phyloP scores from a whole-genome alignment of 2,888 invertebrate genomes.

The Anaspis maculata region DNA sequence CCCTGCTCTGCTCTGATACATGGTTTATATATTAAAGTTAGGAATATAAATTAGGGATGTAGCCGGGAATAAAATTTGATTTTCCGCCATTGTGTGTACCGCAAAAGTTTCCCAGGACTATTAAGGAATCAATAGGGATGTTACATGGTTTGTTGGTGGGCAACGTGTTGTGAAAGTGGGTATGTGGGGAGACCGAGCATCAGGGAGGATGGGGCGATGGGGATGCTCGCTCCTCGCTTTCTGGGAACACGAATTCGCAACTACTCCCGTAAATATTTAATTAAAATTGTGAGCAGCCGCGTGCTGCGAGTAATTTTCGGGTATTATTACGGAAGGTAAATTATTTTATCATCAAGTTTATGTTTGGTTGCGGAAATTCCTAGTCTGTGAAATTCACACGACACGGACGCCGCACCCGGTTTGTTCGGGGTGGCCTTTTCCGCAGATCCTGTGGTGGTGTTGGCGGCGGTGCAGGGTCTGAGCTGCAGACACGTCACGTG shows the following conservation, averaged over 20 bases:
- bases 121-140: slow-evolving; percentile 7
- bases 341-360: slow-evolving; percentile 5
- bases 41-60: slow-evolving; percentile 10
- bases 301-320: slow-evolving; percentile 1
- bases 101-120: slow-evolving; percentile 4
- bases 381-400: background rate
- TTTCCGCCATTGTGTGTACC: slow-evolving; percentile 7
- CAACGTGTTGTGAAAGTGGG: too few relatives aligned
- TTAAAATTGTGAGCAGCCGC: slow-evolving; percentile 6
- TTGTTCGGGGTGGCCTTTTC: too few relatives aligned
- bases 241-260: too few relatives aligned
- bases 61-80: slow-evolving; percentile 10
- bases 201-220: too few relatives aligned
- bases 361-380: slow-evolving; percentile 3
- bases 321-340: slow-evolving; percentile 4
- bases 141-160: too few relatives aligned
- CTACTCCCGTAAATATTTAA: slow-evolving; percentile 13
- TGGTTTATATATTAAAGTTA: slow-evolving; percentile 5
- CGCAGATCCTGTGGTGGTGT: too few relatives aligned
- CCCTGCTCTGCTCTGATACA: too few relatives aligned
- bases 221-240: too few relatives aligned
- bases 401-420: background rate
- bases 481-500: too few relatives aligned
- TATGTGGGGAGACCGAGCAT: too few relatives aligned
- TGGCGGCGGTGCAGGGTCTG: too few relatives aligned